Evolutionary conservation across 2,888 invertebrate species (phyloP).

Genomic region (Thelaira solivaga): DNA sequence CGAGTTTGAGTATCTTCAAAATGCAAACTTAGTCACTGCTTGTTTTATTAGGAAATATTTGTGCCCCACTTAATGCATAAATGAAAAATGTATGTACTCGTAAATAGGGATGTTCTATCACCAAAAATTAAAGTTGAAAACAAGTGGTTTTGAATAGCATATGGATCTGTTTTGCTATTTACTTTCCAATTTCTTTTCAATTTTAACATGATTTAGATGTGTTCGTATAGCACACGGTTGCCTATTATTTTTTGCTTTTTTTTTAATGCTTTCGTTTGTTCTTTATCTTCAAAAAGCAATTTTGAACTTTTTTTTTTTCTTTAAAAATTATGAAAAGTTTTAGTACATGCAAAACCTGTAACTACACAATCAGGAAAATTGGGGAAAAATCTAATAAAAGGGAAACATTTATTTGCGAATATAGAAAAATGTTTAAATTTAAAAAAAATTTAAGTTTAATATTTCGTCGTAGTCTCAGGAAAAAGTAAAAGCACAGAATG

Average conservation of each 20-base stretch:
- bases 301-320: neutral
- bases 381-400: no score
- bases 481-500: no score
- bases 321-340: constrained; percentile 22
- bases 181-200: neutral
- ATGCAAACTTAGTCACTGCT: neutral
- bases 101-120: constrained; percentile 19
- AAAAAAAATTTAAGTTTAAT: no score
- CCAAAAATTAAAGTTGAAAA: neutral
- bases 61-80: constrained; percentile 7
- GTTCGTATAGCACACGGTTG: no score
- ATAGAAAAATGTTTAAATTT: neutral
- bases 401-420: neutral
- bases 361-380: neutral
- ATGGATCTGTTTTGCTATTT: constrained; percentile 1
- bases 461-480: no score
- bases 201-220: neutral
- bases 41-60: neutral
- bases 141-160: neutral
- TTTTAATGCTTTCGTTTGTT: neutral
- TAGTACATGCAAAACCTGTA: constrained; percentile 12
- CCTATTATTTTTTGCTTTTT: neutral
- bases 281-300: neutral
- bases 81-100: constrained; percentile 27
- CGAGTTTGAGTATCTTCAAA: constrained; percentile 2